Conservation (phyloP, 1,140 invertebrate genomes). For the Oryctes rhinoceros region DNA sequence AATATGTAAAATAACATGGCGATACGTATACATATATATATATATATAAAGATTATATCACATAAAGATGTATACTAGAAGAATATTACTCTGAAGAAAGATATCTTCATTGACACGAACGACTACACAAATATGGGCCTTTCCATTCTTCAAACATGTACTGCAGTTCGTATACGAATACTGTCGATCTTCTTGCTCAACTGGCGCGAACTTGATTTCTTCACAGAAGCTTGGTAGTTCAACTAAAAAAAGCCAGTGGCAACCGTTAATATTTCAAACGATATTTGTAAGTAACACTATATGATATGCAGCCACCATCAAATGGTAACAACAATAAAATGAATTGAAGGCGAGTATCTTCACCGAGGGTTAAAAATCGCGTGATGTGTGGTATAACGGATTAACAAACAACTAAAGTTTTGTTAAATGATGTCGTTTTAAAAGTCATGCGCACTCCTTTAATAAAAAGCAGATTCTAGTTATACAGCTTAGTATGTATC, state of each 20-base stretch:
- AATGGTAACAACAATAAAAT: no score
- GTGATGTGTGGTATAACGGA: no score
- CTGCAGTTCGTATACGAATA: conserved; percentile 33
- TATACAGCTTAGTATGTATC: no score
- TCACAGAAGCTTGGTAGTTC: conserved; percentile 32
- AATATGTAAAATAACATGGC: not conserved
- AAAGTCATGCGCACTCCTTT: no score
- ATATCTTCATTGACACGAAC: not conserved
- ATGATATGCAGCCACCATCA: no score
- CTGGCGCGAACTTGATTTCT: not conserved
- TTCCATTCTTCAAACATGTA: conserved; percentile 30
- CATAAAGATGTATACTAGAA: conserved; percentile 15
- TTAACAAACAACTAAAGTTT: no score
- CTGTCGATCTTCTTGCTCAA: conserved; percentile 31
- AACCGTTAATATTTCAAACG: not conserved
- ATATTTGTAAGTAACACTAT: not conserved
- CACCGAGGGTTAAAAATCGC: no score
- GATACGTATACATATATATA: not conserved
- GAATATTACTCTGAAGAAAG: not conserved
- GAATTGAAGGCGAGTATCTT: no score
- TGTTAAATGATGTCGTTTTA: no score
- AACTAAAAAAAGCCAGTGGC: not conserved
- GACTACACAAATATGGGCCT: conserved; percentile 19
- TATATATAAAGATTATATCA: not conserved
- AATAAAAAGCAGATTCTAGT: no score